A percentile compares a stretch with the other conserved stretches of the same genome.
Evolutionary conservation across 2,888 invertebrate genomes (phyloP).

Genomic region (Molanna angustata): DNA sequence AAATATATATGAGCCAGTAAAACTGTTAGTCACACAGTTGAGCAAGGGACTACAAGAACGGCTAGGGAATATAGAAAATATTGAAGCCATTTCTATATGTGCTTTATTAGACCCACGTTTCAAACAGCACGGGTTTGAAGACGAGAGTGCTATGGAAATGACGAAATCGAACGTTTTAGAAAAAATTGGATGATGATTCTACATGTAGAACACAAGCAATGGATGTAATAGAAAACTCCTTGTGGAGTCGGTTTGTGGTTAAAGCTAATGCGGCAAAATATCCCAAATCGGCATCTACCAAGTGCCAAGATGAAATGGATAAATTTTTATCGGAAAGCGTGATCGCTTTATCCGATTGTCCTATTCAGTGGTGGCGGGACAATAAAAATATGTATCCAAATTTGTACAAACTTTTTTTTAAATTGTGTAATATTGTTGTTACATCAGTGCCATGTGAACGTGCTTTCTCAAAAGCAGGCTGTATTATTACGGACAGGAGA

Average conservation of each 20-base stretch:
- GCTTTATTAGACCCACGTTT: not conserved
- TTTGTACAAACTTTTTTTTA: not conserved
- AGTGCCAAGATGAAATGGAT: not conserved
- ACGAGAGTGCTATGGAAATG: not conserved
- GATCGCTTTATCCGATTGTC: not conserved
- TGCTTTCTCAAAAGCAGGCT: not conserved
- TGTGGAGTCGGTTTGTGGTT: not conserved
- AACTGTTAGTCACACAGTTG: not conserved
- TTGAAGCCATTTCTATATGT: not conserved
- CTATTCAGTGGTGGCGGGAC: not conserved
- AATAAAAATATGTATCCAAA: not conserved
- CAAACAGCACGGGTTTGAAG: not conserved
- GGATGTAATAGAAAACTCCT: not conserved
- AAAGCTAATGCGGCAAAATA: not conserved
- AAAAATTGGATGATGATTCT: not conserved
- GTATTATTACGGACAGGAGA: not conserved
- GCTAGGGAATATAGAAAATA: not conserved
- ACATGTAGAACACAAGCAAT: not conserved
- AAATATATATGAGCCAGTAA: conserved; percentile 1
- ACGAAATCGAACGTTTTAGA: not conserved
- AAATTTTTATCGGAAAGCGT: not conserved
- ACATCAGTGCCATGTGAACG: conserved; percentile 3
- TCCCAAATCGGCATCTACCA: not conserved
- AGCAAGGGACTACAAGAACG: not conserved
- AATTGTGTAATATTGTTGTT: conserved; percentile 1